phyloP scores from a whole-genome alignment of 2,113 vertebrate species.

The Manacus vitellinus region DNA sequence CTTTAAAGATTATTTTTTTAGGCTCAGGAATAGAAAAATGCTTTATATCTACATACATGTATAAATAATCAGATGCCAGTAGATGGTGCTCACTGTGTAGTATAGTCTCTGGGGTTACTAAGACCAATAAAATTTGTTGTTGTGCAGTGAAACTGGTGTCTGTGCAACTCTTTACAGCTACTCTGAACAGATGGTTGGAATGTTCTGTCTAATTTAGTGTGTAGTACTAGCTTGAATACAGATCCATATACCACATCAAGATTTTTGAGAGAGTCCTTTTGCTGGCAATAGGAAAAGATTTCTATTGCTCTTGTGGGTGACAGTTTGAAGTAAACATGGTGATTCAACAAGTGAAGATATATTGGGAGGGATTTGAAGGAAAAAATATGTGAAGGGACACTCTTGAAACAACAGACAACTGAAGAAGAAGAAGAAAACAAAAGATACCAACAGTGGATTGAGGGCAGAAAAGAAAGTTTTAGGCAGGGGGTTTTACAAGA shows the following conservation, averaged over 20 bases:
- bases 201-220: constrained; percentile 53
- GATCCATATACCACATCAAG: background rate
- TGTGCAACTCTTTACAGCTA: constrained; percentile 37
- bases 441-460: background rate
- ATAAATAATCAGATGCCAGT: constrained; percentile 43
- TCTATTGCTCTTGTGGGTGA: background rate
- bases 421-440: background rate
- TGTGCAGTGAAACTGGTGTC: background rate
- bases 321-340: background rate
- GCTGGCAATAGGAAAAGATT: background rate
- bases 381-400: background rate
- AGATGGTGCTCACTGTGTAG: constrained; percentile 56
- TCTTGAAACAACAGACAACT: background rate
- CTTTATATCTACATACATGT: background rate
- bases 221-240: constrained; percentile 33
- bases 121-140: constrained; percentile 22
- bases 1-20: background rate
- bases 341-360: background rate
- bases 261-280: background rate
- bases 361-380: background rate
- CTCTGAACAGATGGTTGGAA: constrained; percentile 48
- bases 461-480: background rate
- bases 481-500: background rate
- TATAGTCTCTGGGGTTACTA: constrained; percentile 9
- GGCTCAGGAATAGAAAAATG: background rate